Conservation (phyloP, 1,140 invertebrate genomes). For the Lepidostoma basale region DNA sequence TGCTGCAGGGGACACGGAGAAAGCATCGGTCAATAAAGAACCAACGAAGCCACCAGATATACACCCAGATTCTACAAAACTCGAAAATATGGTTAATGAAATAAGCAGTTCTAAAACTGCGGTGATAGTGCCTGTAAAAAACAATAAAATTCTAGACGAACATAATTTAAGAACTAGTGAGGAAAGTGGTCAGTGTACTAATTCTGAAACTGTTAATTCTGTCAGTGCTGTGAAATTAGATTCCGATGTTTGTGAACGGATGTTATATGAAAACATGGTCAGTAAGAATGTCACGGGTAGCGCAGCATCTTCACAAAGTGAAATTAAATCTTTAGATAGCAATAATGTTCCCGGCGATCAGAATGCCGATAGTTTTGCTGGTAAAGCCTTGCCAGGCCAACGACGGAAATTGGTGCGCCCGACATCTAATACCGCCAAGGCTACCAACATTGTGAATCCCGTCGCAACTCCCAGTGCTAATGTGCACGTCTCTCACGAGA, state of each 20-base stretch:
- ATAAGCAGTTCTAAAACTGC: constrained; percentile 32
- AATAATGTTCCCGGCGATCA: constrained; percentile 9
- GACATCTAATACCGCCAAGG: not conserved
- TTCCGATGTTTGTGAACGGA: constrained; percentile 15
- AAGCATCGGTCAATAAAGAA: not conserved
- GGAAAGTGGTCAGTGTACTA: not conserved
- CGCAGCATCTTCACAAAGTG: not conserved
- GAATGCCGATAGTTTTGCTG: not conserved
- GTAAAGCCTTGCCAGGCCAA: constrained; percentile 11
- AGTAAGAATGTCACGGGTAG: not conserved
- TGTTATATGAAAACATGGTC: not conserved
- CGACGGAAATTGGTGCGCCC: constrained; percentile 27
- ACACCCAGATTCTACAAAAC: constrained; percentile 12
- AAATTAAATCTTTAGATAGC: constrained; percentile 16
- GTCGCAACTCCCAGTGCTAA: not conserved
- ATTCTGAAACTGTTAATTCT: not conserved
- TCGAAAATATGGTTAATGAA: constrained; percentile 20
- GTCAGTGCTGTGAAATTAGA: not conserved
- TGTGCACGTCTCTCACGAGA: not conserved
- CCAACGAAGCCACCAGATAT: not conserved
- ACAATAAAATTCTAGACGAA: constrained; percentile 33
- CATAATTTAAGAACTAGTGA: constrained; percentile 26
- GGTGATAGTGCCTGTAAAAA: constrained; percentile 37
- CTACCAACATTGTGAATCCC: not conserved
- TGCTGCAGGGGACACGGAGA: constrained; percentile 3